A percentile compares a stretch with the other conserved stretches of the same genome.
These are phyloP conservation scores for Plestiodon gilberti DNA, from an alignment of 2,113 vertebrate species.

Conservation along the genomic window DNA sequence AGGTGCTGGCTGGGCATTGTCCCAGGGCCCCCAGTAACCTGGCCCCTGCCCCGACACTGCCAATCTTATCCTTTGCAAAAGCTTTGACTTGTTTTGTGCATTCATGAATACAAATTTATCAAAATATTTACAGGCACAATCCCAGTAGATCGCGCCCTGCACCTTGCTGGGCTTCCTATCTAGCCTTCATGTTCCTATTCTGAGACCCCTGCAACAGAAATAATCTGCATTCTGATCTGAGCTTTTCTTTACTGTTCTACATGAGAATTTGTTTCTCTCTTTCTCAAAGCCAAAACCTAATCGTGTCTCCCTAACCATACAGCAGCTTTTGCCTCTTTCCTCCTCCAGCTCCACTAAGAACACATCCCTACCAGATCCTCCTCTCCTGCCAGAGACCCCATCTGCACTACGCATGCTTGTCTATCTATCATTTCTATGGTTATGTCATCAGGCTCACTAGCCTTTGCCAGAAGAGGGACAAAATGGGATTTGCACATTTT, in stretches of 20 bases:
- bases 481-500: conserved; percentile 30
- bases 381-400: too few relatives aligned
- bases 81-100: accelerated
- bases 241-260: background rate
- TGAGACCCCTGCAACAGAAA: accelerated
- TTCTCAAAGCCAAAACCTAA: accelerated
- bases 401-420: accelerated
- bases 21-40: too few relatives aligned
- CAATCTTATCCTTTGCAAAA: conserved; percentile 15
- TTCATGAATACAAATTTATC: background rate
- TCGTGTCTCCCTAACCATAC: background rate
- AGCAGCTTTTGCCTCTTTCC: background rate
- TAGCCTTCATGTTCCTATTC: background rate
- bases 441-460: background rate
- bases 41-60: too few relatives aligned
- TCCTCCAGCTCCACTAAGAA: background rate
- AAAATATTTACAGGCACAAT: background rate
- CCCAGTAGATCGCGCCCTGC: background rate
- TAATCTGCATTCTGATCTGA: background rate
- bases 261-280: background rate
- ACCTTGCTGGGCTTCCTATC: background rate
- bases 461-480: conserved; percentile 13
- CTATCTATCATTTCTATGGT: background rate
- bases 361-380: background rate
- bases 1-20: too few relatives aligned